Conservation (phyloP, 2,888 invertebrate species). For the Iphiclides podalirius region DNA sequence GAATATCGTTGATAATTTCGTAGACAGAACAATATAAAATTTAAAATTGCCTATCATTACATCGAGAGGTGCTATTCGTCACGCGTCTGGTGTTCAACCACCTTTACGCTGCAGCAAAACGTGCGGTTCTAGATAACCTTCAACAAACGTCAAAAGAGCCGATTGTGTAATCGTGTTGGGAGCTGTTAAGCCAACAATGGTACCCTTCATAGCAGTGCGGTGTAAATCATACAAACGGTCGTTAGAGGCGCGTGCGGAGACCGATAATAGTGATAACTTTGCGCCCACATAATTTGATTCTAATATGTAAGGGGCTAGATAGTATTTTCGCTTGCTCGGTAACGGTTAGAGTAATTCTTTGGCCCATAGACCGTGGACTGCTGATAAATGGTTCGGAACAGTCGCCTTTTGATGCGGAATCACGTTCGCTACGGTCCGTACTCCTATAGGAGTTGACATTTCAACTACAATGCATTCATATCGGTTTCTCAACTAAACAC, state of each 20-base stretch:
- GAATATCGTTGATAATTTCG: too few species aligned
- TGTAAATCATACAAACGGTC: conserved; percentile 69
- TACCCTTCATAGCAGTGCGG: conserved; percentile 56
- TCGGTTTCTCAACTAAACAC: too few species aligned
- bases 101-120: conserved; percentile 23
- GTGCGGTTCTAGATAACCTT: conserved; percentile 55
- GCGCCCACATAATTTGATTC: conserved; percentile 35
- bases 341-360: conserved; percentile 12
- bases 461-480: conserved; percentile 9
- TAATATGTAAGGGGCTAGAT: conserved; percentile 1
- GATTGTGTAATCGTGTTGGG: conserved; percentile 58
- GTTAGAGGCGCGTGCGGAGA: conserved; percentile 69
- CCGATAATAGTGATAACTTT: conserved; percentile 49
- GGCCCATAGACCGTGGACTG: conserved; percentile 37
- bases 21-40: too few species aligned
- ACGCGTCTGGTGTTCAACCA: conserved; percentile 17
- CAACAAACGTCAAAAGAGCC: conserved; percentile 55
- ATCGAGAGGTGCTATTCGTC: too few species aligned
- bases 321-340: conserved; percentile 4
- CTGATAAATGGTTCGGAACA: conserved; percentile 52
- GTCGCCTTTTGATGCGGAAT: conserved; percentile 52
- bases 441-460: conserved; percentile 38
- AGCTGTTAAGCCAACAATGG: conserved; percentile 65
- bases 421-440: conserved; percentile 45
- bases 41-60: too few species aligned